Evolutionary conservation across 2,888 invertebrate species (phyloP).

Genomic region (Diploptera punctata): DNA sequence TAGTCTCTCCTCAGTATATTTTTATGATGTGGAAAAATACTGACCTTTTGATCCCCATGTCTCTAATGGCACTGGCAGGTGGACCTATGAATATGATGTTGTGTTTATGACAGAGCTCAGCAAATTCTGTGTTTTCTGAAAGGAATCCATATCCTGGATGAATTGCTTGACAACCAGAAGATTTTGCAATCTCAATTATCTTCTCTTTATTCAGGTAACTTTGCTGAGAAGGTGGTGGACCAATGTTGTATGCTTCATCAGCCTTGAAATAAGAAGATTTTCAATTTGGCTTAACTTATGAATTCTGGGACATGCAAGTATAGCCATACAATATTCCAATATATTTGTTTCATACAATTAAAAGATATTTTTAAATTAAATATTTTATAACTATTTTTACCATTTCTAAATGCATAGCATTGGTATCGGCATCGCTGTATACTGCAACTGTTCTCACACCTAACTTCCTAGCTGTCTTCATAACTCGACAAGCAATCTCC

Average conservation of each 20-base stretch:
- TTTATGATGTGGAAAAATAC: too few relatives aligned
- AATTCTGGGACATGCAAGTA: too few relatives aligned
- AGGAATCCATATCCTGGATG: slow-evolving; percentile 99
- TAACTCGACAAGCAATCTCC: slow-evolving; percentile 96
- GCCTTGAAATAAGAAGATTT: slow-evolving; percentile 70
- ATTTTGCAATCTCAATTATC: slow-evolving; percentile 83
- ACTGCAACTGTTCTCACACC: slow-evolving; percentile 94
- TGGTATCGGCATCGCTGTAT: slow-evolving; percentile 90
- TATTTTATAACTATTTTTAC: too few relatives aligned
- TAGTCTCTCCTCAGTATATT: too few relatives aligned
- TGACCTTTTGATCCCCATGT: slow-evolving; percentile 97
- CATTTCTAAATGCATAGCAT: slow-evolving; percentile 83
- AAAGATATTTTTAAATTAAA: too few relatives aligned
- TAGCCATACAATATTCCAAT: too few relatives aligned
- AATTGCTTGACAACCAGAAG: slow-evolving; percentile 85
- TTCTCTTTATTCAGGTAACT: slow-evolving; percentile 89
- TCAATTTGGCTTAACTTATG: too few relatives aligned
- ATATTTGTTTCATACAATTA: too few relatives aligned
- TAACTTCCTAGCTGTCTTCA: slow-evolving; percentile 83
- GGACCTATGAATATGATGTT: slow-evolving; percentile 95
- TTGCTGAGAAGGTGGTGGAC: slow-evolving; percentile 82
- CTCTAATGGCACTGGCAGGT: slow-evolving; percentile 90
- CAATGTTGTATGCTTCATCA: slow-evolving; percentile 94
- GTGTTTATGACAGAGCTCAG: slow-evolving; percentile 81
- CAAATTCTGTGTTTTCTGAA: slow-evolving; percentile 98